These are phyloP conservation scores for Grallaria varia DNA, from an alignment of 2,113 vertebrate genomes.

Conservation along the genomic window DNA sequence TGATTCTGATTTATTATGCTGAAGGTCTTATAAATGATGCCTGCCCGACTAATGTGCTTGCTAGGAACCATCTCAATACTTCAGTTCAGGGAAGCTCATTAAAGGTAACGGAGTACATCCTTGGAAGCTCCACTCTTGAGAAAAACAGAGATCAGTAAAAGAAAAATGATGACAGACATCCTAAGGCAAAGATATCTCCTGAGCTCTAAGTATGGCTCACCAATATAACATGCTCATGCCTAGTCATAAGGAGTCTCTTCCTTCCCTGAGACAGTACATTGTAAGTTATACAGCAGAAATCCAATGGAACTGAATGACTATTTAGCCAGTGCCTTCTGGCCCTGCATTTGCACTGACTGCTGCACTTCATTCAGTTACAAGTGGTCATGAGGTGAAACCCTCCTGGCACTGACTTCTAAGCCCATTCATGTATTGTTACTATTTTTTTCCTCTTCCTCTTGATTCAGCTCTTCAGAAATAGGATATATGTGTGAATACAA, in stretches of 20 bases:
- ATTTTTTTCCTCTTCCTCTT: not conserved
- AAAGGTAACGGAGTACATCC: not conserved
- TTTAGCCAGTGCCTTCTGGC: not conserved
- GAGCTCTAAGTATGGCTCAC: not conserved
- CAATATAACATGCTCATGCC: not conserved
- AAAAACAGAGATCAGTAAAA: not conserved
- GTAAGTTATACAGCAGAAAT: not conserved
- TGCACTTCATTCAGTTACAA: not conserved
- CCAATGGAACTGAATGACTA: not conserved
- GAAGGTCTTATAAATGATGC: not conserved
- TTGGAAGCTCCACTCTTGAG: not conserved
- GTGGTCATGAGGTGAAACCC: not conserved
- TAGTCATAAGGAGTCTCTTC: not conserved
- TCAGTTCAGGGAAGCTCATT: not conserved
- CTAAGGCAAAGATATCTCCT: not conserved
- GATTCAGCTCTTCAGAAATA: not conserved
- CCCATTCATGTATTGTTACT: not conserved
- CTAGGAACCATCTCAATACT: not conserved
- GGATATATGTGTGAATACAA: not conserved
- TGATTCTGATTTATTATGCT: not conserved
- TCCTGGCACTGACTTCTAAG: not conserved
- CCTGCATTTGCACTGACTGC: not conserved
- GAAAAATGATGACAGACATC: not conserved
- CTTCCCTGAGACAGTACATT: not conserved
- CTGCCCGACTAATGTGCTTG: not conserved